These are phyloP conservation scores for Fregetta grallaria DNA, from an alignment of 2,113 vertebrate genomes.

Conservation along the genomic window DNA sequence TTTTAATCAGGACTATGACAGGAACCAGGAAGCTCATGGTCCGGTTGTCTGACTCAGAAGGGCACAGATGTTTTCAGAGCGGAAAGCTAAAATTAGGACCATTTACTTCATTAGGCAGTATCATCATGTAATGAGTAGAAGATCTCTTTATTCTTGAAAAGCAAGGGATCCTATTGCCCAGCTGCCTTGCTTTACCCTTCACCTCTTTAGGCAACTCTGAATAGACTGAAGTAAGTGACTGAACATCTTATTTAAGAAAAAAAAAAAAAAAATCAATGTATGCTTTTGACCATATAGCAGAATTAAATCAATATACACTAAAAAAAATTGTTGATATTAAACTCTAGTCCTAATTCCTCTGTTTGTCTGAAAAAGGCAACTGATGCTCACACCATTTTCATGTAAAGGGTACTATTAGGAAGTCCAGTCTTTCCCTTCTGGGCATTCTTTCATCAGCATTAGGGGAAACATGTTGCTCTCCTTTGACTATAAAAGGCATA, in stretches of 20 bases:
- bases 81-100: conserved; percentile 37
- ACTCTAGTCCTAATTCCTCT: not conserved
- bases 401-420: not conserved
- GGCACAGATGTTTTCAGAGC: conserved; percentile 27
- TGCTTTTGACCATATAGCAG: not conserved
- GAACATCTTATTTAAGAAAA: not conserved
- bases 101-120: not conserved
- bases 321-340: not conserved
- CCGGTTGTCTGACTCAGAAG: conserved; percentile 30
- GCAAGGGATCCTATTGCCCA: not conserved
- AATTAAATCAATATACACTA: not conserved
- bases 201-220: not conserved
- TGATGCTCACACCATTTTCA: not conserved
- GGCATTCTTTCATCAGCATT: not conserved
- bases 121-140: not conserved
- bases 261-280: not conserved
- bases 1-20: conserved; percentile 16
- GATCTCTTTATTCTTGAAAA: not conserved
- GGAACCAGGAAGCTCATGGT: conserved; percentile 38
- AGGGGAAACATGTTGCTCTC: not conserved
- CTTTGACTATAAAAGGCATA: not conserved
- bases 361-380: not conserved
- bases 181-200: not conserved
- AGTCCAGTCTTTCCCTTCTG: not conserved
- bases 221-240: not conserved